A percentile compares a stretch with the other conserved stretches of the same genome.
Conservation (phyloP, 2,888 invertebrate species). For the Apotomis turbidana region DNA sequence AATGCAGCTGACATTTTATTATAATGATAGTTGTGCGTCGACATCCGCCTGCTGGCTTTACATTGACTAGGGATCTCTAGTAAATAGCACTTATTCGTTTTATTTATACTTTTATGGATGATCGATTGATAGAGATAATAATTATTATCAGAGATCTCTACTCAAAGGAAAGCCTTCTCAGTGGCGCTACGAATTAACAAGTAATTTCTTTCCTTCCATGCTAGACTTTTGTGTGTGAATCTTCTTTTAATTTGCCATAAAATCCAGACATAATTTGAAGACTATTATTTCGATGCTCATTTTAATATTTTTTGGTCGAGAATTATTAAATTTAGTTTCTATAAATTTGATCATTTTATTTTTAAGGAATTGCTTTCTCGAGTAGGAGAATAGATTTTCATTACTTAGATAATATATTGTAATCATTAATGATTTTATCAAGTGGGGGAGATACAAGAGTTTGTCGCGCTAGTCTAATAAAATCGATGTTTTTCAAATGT, state of each 20-base stretch:
- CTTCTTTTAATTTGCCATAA: slow-evolving; percentile 1
- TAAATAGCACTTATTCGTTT: background rate
- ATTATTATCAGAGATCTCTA: slow-evolving; percentile 11
- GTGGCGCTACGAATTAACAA: slow-evolving; percentile 4
- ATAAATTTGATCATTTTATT: slow-evolving; percentile 26
- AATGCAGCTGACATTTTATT: slow-evolving; percentile 39
- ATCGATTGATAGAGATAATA: background rate
- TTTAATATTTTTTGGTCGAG: slow-evolving; percentile 28
- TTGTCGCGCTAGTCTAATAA: slow-evolving; percentile 40
- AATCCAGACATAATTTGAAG: slow-evolving; percentile 4
- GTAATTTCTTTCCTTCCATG: background rate
- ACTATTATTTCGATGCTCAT: slow-evolving; percentile 31
- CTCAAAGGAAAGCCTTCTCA: slow-evolving; percentile 19
- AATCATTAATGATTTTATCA: slow-evolving; percentile 42
- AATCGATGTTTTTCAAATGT: slow-evolving; percentile 31
- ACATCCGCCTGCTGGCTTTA: slow-evolving; percentile 23
- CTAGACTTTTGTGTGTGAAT: background rate
- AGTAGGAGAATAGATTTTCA: slow-evolving; percentile 41
- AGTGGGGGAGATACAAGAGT: slow-evolving; percentile 45
- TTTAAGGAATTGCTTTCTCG: slow-evolving; percentile 38
- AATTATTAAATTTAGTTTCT: slow-evolving; percentile 37
- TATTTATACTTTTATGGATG: background rate
- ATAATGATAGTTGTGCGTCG: slow-evolving; percentile 23
- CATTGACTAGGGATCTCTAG: slow-evolving; percentile 20
- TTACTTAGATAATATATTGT: slow-evolving; percentile 40